Base-by-base conservation (phyloP, 2,797 vertebrate genomes). In the Chanos chanos region DNA sequence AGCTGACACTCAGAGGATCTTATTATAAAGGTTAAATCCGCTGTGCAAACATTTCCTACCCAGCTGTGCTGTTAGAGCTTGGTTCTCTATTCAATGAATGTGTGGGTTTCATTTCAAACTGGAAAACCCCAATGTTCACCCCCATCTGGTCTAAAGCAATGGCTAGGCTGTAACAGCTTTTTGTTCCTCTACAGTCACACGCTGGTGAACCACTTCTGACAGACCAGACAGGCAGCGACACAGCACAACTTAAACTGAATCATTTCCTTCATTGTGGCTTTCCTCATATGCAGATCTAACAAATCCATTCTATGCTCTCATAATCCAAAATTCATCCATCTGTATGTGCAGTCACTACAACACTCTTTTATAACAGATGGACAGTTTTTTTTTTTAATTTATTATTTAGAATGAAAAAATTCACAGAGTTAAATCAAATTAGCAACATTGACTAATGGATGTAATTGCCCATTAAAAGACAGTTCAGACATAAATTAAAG, bases 201-300 rank as follows among this genome's bases (percentile, higher is more conserved):
- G 30, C 7, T 15, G 19, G 47, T 47, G 59, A 59, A 36, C n/a
- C 28, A 59, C 30, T 15, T 36, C 56, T 59, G 41, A 58, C 15
- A 40, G 15, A 16, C 15, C 37, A 40, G 39, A 21, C 18, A 21
- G 18, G 39, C n/a, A n/a, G n/a, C n/a, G 12, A 39, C 8, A 22
- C 72, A 61, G 59, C 52, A 31, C 56, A 8, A 68, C 53, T 55
- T 58, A 56, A 55, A 66, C 77, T 64, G 64, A 66, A 49, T 81
- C 59, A 72, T 74, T 71, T 77, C 69, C 72, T 75, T 77, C 80
- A 53, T 75, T 81, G 81, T 80, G 76, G 77, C 27, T 44, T 28
- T 2, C 60, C 79, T 78, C 34, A 73, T 50, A 43, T 25, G 48
- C 3, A 74, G 65, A 79, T 81, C 74, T 78, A 81, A 81, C 71